These are phyloP conservation scores for Platysternon megacephalum DNA, from an alignment of 2,113 vertebrate genomes.

Conservation along the genomic window DNA sequence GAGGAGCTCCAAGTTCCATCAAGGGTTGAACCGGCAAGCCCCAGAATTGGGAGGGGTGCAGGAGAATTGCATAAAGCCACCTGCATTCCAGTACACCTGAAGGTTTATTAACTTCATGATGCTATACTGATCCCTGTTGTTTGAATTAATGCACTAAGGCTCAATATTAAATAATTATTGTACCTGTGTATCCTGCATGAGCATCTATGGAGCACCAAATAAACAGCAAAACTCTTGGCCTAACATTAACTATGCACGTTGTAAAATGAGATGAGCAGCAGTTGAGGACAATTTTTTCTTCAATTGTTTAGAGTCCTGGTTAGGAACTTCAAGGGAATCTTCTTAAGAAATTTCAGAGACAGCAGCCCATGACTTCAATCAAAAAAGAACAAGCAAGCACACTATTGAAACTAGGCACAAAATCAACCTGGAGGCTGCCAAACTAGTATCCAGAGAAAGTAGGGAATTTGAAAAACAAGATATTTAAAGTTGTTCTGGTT, in stretches of 20 bases:
- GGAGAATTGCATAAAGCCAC: not conserved
- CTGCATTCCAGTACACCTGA: not conserved
- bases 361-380: not conserved
- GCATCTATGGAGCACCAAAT: not conserved
- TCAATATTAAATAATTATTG: not conserved
- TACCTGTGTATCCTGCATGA: not conserved
- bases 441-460: slow-evolving; percentile 28
- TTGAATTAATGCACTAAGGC: too few species aligned
- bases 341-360: not conserved
- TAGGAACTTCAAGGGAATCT: not conserved
- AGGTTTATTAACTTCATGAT: not conserved
- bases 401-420: not conserved
- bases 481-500: not conserved
- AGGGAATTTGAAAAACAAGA: slow-evolving; percentile 19
- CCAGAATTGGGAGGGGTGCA: not conserved
- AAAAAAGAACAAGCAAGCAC: not conserved
- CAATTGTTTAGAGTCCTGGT: not conserved
- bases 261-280: not conserved
- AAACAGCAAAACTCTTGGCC: not conserved
- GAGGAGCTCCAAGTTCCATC: not conserved
- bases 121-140: too few species aligned
- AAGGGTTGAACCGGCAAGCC: not conserved
- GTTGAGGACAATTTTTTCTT: not conserved
- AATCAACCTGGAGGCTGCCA: slow-evolving; percentile 7
- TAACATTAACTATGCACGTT: not conserved